phyloP scores from a whole-genome alignment of 1,140 invertebrate genomes.

The Drosophila persimilis region DNA sequence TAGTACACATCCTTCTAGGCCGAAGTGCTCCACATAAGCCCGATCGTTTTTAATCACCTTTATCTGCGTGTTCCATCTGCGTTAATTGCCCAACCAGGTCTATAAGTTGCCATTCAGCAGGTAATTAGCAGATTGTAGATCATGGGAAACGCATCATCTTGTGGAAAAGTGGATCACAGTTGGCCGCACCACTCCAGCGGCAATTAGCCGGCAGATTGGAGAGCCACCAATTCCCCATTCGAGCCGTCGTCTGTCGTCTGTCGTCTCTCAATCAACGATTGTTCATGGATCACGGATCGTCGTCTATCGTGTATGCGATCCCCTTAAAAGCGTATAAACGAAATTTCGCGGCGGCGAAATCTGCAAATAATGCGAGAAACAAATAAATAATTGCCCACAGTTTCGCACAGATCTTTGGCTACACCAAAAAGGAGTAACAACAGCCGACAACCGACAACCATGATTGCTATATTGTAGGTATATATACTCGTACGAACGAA shows the following conservation, averaged over 20 bases:
- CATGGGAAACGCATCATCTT: slow-evolving; percentile 3
- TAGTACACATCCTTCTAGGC: too few relatives aligned
- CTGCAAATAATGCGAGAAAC: slow-evolving; percentile 46
- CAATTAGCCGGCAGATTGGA: slow-evolving; percentile 39
- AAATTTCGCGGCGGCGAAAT: slow-evolving; percentile 76
- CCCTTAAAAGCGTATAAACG: slow-evolving; percentile 63
- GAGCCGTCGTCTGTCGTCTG: slow-evolving; percentile 4
- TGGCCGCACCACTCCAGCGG: slow-evolving; percentile 14
- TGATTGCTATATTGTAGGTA: slow-evolving; percentile 28
- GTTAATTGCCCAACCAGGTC: slow-evolving; percentile 20
- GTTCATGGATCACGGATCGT: slow-evolving; percentile 14
- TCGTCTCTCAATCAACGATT: slow-evolving; percentile 35
- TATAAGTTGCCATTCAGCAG: slow-evolving; percentile 33
- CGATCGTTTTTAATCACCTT: slow-evolving; percentile 1
- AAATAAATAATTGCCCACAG: slow-evolving; percentile 73
- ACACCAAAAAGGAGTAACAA: slow-evolving; percentile 75
- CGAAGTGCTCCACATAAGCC: too few relatives aligned
- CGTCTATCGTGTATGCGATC: background rate
- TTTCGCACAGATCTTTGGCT: slow-evolving; percentile 56
- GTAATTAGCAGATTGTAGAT: slow-evolving; percentile 37
- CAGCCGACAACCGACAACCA: slow-evolving; percentile 40
- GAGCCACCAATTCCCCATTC: slow-evolving; percentile 38
- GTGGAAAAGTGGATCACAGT: slow-evolving; percentile 43
- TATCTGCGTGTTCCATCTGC: slow-evolving; percentile 28
- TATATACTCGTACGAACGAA: slow-evolving; percentile 15